Base-by-base conservation (phyloP, 2,888 invertebrate genomes). In the Rotaria socialis region DNA sequence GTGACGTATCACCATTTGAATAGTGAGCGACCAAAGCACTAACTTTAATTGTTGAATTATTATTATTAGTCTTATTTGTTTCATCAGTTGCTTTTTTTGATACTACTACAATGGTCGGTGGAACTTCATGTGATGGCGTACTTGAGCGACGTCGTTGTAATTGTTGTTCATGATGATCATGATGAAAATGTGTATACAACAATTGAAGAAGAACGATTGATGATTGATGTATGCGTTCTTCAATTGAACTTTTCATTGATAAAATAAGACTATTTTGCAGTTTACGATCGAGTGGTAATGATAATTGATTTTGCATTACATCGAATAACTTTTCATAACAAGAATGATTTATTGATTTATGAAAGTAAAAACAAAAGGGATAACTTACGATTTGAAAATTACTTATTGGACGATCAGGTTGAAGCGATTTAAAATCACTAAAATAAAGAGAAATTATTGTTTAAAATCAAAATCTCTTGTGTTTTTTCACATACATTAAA, bases 341-440 rank as follows among this genome's bases (percentile, higher is more conserved):
- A 6, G 0, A 2, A 19, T 56, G 2, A 35, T 67, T 19, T 27
- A 19, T 67, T 41, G 6, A 35, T 27, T 5, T 2, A 67, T 19
- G 5, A 1, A 35, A 35, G 19, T 3, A 27, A 22, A 16, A 41
- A 14, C 35, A 35, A 35, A 35, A 35, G 35, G 35, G 35, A 35
- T 35, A 4, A 35, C 11, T 80, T 43, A 86, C 84, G 27, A 84
- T 67, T 56, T 74, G 67, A 41, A 84, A 74, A 41, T 86, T 86
- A 52, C 52, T 47, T n/a, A 55, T 60, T 24, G 50, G 50, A 6
- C 84, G 58, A 50, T 84, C 84, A 19, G 56, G 50, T 47, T 86
- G 43, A 19, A 86, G 43, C 35, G 35, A 47, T 50, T 86, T 86
- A 16, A 43, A 86, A 50, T 86, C 86, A 60, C 86, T 86, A 35